These are phyloP conservation scores for Drosophila kurseongensis DNA, from an alignment of 1,140 invertebrate genomes.

Conservation along the genomic window DNA sequence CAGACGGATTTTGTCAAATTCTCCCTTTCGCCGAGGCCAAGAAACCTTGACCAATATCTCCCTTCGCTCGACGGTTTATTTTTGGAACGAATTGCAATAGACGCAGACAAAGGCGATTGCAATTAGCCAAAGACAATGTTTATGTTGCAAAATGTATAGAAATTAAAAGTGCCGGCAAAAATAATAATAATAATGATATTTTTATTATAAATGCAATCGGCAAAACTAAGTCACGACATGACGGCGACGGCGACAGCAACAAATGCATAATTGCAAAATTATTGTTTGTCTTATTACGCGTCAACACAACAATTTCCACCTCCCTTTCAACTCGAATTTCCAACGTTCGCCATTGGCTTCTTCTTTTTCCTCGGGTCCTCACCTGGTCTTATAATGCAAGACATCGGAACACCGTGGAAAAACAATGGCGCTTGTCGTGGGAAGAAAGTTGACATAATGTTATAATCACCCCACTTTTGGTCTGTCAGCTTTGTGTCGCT, in stretches of 20 bases:
- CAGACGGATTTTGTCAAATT: constrained; percentile 67
- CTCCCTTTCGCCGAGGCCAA: constrained; percentile 69
- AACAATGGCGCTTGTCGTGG: constrained; percentile 69
- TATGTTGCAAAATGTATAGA: constrained; percentile 63
- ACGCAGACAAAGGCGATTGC: constrained; percentile 58
- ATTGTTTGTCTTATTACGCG: constrained; percentile 65
- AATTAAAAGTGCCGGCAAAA: constrained; percentile 64
- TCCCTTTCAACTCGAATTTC: constrained; percentile 50
- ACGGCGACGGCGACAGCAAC: constrained; percentile 31
- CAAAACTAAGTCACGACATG: constrained; percentile 75
- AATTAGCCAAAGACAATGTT: constrained; percentile 73
- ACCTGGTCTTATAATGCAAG: constrained; percentile 12
- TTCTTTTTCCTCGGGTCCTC: constrained; percentile 19
- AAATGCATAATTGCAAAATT: constrained; percentile 77
- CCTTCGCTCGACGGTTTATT: constrained; percentile 14
- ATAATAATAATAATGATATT: constrained; percentile 38
- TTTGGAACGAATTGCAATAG: constrained; percentile 69
- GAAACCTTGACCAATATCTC: constrained; percentile 77
- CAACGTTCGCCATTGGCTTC: constrained; percentile 35
- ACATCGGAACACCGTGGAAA: constrained; percentile 23
- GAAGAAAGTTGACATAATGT: constrained; percentile 83
- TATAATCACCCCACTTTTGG: constrained; percentile 75
- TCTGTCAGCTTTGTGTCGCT: constrained; percentile 49
- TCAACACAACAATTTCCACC: constrained; percentile 49
- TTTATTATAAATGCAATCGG: constrained; percentile 73